phyloP scores from a whole-genome alignment of 35 echinoderm and acorn worm genomes.

The Amphiura filiformis region DNA sequence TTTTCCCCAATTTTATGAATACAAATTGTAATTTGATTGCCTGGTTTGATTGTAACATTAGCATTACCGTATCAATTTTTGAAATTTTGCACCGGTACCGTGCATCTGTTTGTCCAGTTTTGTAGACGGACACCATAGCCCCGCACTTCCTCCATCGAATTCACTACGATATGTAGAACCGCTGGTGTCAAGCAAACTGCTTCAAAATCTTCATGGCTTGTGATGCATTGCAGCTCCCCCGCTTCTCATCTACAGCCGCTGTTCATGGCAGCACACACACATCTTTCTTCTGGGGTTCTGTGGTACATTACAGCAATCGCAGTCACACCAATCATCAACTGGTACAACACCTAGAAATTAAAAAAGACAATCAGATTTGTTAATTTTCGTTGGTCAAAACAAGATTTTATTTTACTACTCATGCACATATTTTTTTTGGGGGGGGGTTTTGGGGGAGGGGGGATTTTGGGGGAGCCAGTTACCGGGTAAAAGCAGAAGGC shows the following conservation, averaged over 20 bases:
- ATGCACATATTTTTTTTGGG: too few species aligned
- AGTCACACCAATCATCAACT: not conserved
- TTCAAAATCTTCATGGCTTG: not conserved
- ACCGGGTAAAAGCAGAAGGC: too few species aligned
- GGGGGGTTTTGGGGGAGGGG: too few species aligned
- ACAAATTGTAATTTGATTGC: not conserved
- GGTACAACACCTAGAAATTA: not conserved
- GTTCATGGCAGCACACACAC: not conserved
- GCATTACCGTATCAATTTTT: not conserved
- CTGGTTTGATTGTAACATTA: not conserved
- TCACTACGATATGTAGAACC: not conserved
- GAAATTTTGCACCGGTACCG: not conserved
- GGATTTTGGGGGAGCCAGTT: not conserved
- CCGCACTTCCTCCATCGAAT: not conserved
- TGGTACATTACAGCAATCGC: not conserved
- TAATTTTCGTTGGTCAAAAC: not conserved
- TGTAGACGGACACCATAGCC: not conserved
- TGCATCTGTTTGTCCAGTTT: not conserved
- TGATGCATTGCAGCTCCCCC: not conserved
- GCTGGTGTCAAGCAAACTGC: not conserved
- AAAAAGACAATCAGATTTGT: not conserved
- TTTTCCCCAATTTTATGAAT: not conserved
- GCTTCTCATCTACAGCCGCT: not conserved
- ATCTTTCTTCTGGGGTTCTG: not conserved
- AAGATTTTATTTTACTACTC: not conserved